Conservation (phyloP, 2,888 invertebrate species). For the Cinara cedri region DNA sequence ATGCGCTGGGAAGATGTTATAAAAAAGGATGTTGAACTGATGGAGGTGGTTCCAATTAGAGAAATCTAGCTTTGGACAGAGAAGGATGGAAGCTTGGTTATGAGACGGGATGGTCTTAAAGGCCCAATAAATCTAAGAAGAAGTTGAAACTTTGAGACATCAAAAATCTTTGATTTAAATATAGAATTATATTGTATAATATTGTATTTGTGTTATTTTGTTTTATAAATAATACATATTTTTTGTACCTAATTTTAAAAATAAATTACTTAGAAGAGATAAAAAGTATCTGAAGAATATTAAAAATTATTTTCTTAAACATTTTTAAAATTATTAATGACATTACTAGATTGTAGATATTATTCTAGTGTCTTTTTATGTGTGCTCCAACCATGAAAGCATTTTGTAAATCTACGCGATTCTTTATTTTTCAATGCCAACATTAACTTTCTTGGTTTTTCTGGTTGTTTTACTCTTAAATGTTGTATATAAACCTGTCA, state of each 20-base stretch:
- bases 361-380: slow-evolving; percentile 83
- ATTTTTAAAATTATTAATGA: background rate
- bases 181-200: too few relatives aligned
- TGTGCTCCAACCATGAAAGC: slow-evolving; percentile 98
- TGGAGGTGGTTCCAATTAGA: too few relatives aligned
- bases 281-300: background rate
- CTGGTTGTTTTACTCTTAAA: slow-evolving; percentile 92
- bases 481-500: slow-evolving; percentile 95
- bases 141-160: too few relatives aligned
- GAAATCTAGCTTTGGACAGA: too few relatives aligned
- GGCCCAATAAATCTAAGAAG: too few relatives aligned
- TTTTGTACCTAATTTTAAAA: background rate
- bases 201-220: background rate
- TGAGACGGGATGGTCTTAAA: too few relatives aligned
- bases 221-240: background rate
- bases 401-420: slow-evolving; percentile 91
- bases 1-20: too few relatives aligned
- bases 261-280: background rate
- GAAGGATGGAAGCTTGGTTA: too few relatives aligned
- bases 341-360: slow-evolving; percentile 59
- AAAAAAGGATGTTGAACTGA: too few relatives aligned
- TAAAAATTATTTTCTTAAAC: background rate
- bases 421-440: slow-evolving; percentile 96
- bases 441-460: slow-evolving; percentile 86
- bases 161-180: too few relatives aligned